A percentile compares a stretch with the other conserved stretches of the same genome.
These are phyloP conservation scores for Himantopus leucocephalus DNA, from an alignment of 2,113 vertebrate species.

Conservation along the genomic window DNA sequence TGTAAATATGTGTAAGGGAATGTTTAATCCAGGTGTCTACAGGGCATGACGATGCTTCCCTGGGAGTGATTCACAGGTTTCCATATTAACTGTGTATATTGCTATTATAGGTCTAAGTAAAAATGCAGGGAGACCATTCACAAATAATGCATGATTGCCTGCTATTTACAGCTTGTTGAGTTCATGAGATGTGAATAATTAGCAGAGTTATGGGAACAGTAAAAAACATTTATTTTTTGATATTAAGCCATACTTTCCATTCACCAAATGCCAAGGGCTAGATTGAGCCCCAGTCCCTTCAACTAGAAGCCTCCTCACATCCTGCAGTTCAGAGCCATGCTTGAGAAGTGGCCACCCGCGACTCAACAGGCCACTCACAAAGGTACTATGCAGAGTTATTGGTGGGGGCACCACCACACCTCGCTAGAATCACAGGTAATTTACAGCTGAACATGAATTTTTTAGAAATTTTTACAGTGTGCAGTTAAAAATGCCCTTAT, in stretches of 20 bases:
- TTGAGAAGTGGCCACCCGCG: not conserved
- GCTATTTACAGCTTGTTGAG: not conserved
- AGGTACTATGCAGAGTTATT: not conserved
- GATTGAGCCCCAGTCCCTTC: not conserved
- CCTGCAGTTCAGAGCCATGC: not conserved
- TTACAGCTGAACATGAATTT: not conserved
- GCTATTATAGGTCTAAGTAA: not conserved
- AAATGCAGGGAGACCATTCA: not conserved
- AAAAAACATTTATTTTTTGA: not conserved
- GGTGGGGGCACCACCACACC: not conserved
- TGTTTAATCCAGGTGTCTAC: not conserved
- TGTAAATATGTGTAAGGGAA: not conserved
- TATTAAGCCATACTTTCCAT: not conserved
- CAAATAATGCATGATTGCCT: not conserved
- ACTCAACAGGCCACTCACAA: not conserved
- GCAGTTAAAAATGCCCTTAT: not conserved
- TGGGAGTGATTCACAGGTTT: not conserved
- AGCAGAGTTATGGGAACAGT: not conserved
- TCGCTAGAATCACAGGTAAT: not conserved
- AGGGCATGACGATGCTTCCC: not conserved
- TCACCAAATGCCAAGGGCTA: not conserved
- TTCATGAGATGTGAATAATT: not conserved
- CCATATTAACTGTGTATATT: not conserved
- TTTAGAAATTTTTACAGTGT: not conserved
- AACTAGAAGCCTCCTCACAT: not conserved